Conservation (phyloP, 2,888 invertebrate species). For the Synergus itoensis region DNA sequence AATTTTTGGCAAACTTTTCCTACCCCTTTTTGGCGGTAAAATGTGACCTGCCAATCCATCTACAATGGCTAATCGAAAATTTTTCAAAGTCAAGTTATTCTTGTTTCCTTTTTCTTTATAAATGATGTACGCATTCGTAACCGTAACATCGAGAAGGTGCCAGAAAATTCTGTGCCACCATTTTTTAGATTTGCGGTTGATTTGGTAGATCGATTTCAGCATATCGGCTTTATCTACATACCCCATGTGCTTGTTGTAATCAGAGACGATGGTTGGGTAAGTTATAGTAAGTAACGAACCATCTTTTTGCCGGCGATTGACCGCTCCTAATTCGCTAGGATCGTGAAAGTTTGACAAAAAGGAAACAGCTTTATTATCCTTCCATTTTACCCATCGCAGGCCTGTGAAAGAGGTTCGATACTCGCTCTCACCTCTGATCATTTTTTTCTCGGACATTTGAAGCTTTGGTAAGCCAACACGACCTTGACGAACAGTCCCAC, state of each 20-base stretch:
- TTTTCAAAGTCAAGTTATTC: background rate
- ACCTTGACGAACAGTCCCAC: conserved; percentile 50
- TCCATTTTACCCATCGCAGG: conserved; percentile 66
- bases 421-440: conserved; percentile 46
- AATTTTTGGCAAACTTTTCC: conserved; percentile 41
- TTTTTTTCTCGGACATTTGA: conserved; percentile 44
- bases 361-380: conserved; percentile 61
- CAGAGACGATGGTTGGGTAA: too few species aligned
- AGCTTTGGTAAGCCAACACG: conserved; percentile 46
- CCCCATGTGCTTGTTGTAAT: too few species aligned
- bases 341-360: conserved; percentile 59
- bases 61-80: conserved; percentile 44
- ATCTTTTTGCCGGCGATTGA: conserved; percentile 58
- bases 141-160: conserved; percentile 45
- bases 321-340: conserved; percentile 49
- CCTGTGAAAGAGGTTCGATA: conserved; percentile 47
- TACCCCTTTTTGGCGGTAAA: conserved; percentile 40
- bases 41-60: conserved; percentile 43
- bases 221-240: too few species aligned
- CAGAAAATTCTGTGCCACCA: conserved; percentile 51
- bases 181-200: too few species aligned
- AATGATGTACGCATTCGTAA: too few species aligned
- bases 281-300: conserved; percentile 57
- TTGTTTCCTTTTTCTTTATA: too few species aligned
- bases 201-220: conserved; percentile 47